Evolutionary conservation across 2,888 invertebrate species (phyloP).

Genomic region (Mantis religiosa): DNA sequence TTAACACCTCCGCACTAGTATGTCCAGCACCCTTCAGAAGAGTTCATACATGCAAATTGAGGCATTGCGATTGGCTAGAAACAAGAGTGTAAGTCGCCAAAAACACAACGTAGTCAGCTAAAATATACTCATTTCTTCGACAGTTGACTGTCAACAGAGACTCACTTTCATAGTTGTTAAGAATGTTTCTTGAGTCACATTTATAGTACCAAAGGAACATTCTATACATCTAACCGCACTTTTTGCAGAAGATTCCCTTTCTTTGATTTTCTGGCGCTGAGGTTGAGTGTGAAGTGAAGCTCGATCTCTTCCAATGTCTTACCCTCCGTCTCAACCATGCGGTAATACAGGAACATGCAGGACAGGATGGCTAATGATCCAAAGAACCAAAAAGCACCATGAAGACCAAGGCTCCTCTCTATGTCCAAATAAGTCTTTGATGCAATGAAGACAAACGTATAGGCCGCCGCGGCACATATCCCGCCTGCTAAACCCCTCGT

Average conservation of each 20-base stretch:
- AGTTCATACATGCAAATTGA: too few species aligned
- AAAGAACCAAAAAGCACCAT: slow-evolving; percentile 52
- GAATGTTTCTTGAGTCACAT: too few species aligned
- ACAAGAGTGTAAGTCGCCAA: too few species aligned
- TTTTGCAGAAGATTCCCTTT: not conserved
- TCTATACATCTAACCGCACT: not conserved
- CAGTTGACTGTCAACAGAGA: too few species aligned
- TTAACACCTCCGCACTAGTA: too few species aligned
- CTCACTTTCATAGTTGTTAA: too few species aligned
- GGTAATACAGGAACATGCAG: slow-evolving; percentile 50
- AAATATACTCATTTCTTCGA: too few species aligned
- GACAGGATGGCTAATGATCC: slow-evolving; percentile 48
- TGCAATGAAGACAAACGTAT: slow-evolving; percentile 50
- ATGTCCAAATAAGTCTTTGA: slow-evolving; percentile 53
- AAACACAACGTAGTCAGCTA: too few species aligned
- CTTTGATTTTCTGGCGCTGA: not conserved
- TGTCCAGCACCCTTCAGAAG: too few species aligned
- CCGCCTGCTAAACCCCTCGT: slow-evolving; percentile 54
- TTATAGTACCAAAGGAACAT: not conserved
- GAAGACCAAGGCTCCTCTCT: slow-evolving; percentile 45
- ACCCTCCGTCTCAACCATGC: slow-evolving; percentile 55
- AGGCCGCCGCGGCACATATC: slow-evolving; percentile 51
- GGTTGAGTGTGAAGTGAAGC: slow-evolving; percentile 28
- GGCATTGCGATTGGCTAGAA: too few species aligned
- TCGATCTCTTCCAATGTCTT: slow-evolving; percentile 52